These are phyloP conservation scores for Globodera rostochiensis DNA, from an alignment of 1,140 invertebrate genomes.

Conservation along the genomic window DNA sequence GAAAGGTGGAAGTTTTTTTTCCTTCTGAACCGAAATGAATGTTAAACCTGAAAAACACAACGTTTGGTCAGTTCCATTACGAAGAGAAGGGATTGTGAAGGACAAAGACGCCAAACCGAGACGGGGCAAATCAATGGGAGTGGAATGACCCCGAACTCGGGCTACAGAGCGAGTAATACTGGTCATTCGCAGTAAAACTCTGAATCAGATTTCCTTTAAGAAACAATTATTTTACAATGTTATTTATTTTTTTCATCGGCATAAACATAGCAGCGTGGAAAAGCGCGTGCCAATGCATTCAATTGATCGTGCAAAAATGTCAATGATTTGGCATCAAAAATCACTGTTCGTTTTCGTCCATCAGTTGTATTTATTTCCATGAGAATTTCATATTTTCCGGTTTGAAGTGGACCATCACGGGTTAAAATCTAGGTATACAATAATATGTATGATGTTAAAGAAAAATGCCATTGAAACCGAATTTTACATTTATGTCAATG, in stretches of 20 bases:
- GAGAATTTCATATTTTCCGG: neutral
- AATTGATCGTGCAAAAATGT: constrained; percentile 20
- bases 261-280: constrained; percentile 18
- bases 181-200: neutral
- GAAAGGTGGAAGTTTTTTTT: too few relatives aligned
- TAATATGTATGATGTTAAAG: neutral
- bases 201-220: too few relatives aligned
- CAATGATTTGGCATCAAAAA: constrained; percentile 6
- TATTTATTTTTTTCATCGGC: constrained; percentile 2
- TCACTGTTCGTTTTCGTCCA: neutral
- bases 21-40: too few relatives aligned
- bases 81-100: neutral
- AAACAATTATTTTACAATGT: too few relatives aligned
- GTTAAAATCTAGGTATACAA: neutral
- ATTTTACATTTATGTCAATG: neutral
- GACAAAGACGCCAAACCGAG: neutral
- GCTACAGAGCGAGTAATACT: neutral
- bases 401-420: neutral
- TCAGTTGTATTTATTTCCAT: constrained; percentile 17
- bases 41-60: neutral
- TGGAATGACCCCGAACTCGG: neutral
- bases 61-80: neutral
- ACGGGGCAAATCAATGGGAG: neutral
- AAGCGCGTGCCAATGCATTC: neutral
- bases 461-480: neutral